A percentile compares a stretch with the other conserved stretches of the same genome.
Evolutionary conservation across 2,888 invertebrate species (phyloP).

Genomic region (Agrochola lychnidis): DNA sequence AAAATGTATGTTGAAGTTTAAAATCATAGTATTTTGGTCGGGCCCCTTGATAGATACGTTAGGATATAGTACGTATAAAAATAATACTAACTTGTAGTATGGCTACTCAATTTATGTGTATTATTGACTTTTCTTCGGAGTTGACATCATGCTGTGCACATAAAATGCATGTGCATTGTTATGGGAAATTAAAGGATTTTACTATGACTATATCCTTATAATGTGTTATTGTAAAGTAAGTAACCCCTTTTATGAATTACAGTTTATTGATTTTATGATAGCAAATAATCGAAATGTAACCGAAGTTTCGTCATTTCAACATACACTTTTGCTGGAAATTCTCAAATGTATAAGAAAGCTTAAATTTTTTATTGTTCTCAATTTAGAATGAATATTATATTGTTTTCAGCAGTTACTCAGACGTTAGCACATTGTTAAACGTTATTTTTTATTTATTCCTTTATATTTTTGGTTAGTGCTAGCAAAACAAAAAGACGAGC

Average conservation of each 20-base stretch:
- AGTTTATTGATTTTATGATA: neutral
- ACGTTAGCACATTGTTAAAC: conserved; percentile 75
- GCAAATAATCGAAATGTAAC: neutral
- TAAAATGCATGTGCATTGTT: neutral
- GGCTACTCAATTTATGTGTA: neutral
- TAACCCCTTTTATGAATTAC: neutral
- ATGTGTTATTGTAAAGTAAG: neutral
- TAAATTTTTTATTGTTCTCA: conserved; percentile 64
- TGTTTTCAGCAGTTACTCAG: conserved; percentile 50
- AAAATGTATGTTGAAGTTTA: conserved; percentile 45
- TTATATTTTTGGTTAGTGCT: conserved; percentile 52
- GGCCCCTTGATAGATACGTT: neutral
- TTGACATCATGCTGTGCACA: neutral
- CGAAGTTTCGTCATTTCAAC: conserved; percentile 14
- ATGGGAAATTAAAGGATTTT: neutral
- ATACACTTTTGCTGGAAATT: conserved; percentile 38
- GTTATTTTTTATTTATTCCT: conserved; percentile 39
- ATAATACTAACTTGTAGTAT: neutral
- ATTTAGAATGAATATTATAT: conserved; percentile 71
- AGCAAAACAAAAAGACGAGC: conserved; percentile 39
- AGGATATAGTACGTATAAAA: neutral
- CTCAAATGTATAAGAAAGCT: conserved; percentile 52
- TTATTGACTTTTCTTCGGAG: neutral
- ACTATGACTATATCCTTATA: neutral
- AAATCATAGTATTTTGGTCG: neutral